Percentiles rank a stretch among this genome's conserved stretches.
Evolutionary conservation across 2,113 vertebrate species (phyloP).

Genomic region (Etheostoma spectabile): DNA sequence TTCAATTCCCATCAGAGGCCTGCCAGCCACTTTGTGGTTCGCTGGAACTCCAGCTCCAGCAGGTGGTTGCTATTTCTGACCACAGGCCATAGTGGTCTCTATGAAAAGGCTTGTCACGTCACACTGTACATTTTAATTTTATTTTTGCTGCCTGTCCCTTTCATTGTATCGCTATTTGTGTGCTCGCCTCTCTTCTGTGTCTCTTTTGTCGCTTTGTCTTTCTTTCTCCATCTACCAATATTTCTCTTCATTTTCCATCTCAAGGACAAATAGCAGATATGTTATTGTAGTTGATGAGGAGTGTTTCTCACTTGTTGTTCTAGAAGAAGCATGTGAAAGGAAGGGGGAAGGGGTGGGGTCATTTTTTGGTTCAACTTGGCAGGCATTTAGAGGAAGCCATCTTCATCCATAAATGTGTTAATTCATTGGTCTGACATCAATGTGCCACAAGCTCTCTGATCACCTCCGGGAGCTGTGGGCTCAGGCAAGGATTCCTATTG

Average conservation of each 20-base stretch:
- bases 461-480: slow-evolving; percentile 23
- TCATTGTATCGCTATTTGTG: background rate
- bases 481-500: slow-evolving; percentile 24
- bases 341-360: background rate
- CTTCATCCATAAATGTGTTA: slow-evolving; percentile 23
- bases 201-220: slow-evolving; percentile 13
- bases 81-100: slow-evolving; percentile 34
- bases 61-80: slow-evolving; percentile 71
- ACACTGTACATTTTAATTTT: slow-evolving; percentile 12
- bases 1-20: slow-evolving; percentile 12
- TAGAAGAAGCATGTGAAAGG: slow-evolving; percentile 11
- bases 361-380: background rate
- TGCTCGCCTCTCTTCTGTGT: background rate
- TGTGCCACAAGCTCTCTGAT: background rate
- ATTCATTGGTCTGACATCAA: slow-evolving; percentile 16
- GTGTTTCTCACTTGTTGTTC: slow-evolving; percentile 19
- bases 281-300: background rate
- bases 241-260: background rate
- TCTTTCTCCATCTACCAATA: background rate
- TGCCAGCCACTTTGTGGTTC: background rate
- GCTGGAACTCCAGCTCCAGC: slow-evolving; percentile 44
- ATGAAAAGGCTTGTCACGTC: slow-evolving; percentile 49
- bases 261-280: slow-evolving; percentile 20
- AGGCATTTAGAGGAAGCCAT: background rate
- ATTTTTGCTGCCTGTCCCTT: slow-evolving; percentile 25